These are phyloP conservation scores for Colistium nudipinnis DNA, from an alignment of 2,113 vertebrate species.

Conservation along the genomic window DNA sequence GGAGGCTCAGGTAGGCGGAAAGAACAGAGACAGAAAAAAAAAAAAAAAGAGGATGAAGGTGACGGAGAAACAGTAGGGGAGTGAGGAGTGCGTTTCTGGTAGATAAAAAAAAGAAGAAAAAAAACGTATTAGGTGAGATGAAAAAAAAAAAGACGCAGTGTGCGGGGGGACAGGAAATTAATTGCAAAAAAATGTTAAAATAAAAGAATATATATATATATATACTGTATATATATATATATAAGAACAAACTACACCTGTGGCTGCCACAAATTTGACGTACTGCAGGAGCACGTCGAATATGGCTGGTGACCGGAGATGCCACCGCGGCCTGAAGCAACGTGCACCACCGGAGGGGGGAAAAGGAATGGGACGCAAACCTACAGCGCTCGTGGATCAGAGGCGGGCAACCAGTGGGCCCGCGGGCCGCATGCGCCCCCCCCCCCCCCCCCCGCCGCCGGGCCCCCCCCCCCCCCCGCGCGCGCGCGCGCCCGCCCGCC, in stretches of 20 bases:
- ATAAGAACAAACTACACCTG: conserved; percentile 13
- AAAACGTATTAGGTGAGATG: conserved; percentile 27
- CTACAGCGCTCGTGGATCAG: too few species aligned
- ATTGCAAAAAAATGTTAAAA: conserved; percentile 14
- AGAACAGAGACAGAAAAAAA: conserved; percentile 27
- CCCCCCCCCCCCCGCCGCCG: too few species aligned
- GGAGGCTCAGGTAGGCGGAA: conserved; percentile 6
- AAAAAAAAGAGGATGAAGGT: conserved; percentile 14
- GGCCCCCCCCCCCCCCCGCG: too few species aligned
- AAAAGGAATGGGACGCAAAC: too few species aligned
- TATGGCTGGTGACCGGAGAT: neutral
- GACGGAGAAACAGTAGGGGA: conserved; percentile 37
- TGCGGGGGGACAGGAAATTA: conserved; percentile 37
- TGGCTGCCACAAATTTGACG: conserved; percentile 3
- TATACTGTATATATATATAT: too few species aligned
- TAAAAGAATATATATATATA: too few species aligned
- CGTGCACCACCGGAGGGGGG: neutral
- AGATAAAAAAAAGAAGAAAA: conserved; percentile 55
- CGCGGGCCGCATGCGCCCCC: too few species aligned
- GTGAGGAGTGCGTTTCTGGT: conserved; percentile 41
- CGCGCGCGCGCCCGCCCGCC: too few species aligned
- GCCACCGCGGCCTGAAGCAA: neutral
- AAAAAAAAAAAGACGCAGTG: conserved; percentile 51
- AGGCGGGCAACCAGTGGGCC: too few species aligned
- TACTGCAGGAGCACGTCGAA: neutral